Percentiles rank a stretch among this genome's conserved stretches.
These are phyloP conservation scores for Synergus japonicus DNA, from an alignment of 2,888 invertebrate species.

Conservation along the genomic window DNA sequence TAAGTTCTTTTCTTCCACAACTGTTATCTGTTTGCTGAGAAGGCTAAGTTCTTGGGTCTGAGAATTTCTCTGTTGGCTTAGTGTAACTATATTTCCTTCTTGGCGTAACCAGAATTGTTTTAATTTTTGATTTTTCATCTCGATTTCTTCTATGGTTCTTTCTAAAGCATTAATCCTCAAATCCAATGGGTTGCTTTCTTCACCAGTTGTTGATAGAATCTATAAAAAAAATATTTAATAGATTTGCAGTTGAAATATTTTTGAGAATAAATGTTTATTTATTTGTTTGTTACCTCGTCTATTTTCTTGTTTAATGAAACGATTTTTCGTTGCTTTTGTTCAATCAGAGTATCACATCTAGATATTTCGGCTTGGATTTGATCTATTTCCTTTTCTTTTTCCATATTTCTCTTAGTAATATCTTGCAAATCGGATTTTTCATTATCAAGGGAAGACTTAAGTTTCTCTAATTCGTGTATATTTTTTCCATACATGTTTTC, in stretches of 20 bases:
- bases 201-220: constrained; percentile 62
- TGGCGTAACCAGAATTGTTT: constrained; percentile 88
- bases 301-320: constrained; percentile 79
- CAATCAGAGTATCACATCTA: constrained; percentile 76
- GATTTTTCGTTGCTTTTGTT: constrained; percentile 79
- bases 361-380: constrained; percentile 77
- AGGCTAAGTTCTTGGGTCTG: constrained; percentile 85
- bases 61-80: constrained; percentile 84
- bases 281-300: constrained; percentile 72
- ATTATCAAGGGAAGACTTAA: constrained; percentile 64
- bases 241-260: constrained; percentile 12
- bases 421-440: constrained; percentile 73
- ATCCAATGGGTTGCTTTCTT: constrained; percentile 80
- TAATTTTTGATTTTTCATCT: constrained; percentile 82
- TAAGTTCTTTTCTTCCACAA: constrained; percentile 87
- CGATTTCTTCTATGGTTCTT: constrained; percentile 81
- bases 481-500: constrained; percentile 82
- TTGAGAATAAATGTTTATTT: constrained; percentile 17
- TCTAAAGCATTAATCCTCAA: constrained; percentile 83
- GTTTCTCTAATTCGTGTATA: constrained; percentile 81
- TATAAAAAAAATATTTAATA: constrained; percentile 36
- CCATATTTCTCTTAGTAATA: constrained; percentile 70
- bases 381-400: constrained; percentile 77
- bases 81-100: constrained; percentile 85
- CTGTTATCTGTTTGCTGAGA: constrained; percentile 82